Evolutionary conservation across 1,140 invertebrate species (phyloP), one percentile per base, ranked within the genome.

Genomic region (Brachystomella parvula): DNA sequence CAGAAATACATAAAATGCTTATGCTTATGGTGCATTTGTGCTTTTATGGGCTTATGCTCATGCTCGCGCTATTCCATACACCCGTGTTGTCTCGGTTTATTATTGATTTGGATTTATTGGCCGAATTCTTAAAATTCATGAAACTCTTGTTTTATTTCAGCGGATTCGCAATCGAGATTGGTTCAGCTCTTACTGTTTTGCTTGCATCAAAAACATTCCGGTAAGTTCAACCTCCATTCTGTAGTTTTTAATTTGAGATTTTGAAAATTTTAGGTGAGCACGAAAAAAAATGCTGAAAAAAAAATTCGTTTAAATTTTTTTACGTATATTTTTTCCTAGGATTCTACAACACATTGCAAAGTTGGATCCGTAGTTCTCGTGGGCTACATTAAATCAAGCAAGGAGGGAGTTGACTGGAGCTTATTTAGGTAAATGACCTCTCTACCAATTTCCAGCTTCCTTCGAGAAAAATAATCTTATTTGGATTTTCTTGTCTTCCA

Each of bases 361-460:
- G 95, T 99, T 3, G 96, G 94, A 24, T 95, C 92, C 15, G 92
- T 97, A 2, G 92, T 96, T 12, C 92, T 89, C 76, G 92, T 96
- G 32, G 94, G 93, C 15, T 89, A 88, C 76, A 82, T 84, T 19
- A 82, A 83, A 66, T 82, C 85, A 1, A 76, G 78, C 71, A 78
- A 78, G 74, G 77, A 86, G 78, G 82, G 85, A 29, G 93, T 98
- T 24, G 92, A 96, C 76, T 97, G 94, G 93, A 88, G 84, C 77
- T 79, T 95, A 33, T 96, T 89, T 77, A 83, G 85, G 85, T 86
- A 64, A 73, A 21, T 53, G 21, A 61, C n/a, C n/a, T n/a, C n/a
- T n/a, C n/a, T n/a, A n/a, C n/a, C n/a, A n/a, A n/a, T n/a, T n/a
- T n/a, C n/a, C n/a, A n/a, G n/a, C n/a, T 39, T 30, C 44, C 12